A percentile compares a stretch with the other conserved stretches of the same genome.
Evolutionary conservation across 92 coral and sea anemone species (phyloP).

Genomic region (Actinernus sp.): DNA sequence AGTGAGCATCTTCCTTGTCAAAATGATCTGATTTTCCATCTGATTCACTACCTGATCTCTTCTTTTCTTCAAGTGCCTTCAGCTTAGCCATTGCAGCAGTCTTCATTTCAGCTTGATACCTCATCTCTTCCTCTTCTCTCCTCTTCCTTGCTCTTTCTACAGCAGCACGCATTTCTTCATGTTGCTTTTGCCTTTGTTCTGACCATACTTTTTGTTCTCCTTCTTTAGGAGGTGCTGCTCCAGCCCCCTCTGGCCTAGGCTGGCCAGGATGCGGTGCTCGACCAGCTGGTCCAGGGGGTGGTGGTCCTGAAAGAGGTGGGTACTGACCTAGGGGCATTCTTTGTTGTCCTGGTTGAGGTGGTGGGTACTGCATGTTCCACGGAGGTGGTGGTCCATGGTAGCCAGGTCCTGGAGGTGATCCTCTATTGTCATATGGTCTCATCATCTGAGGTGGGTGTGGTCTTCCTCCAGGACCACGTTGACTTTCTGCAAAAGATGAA

Average conservation of each 20-base stretch:
- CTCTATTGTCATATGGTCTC: constrained; percentile 61
- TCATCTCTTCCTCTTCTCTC: constrained; percentile 86
- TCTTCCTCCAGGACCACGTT: constrained; percentile 57
- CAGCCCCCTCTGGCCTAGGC: constrained; percentile 10
- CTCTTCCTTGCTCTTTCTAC: constrained; percentile 96
- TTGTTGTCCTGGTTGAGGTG: constrained; percentile 49
- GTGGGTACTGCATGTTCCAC: constrained; percentile 79
- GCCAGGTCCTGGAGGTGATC: constrained; percentile 54
- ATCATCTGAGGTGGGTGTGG: constrained; percentile 27
- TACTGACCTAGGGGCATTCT: constrained; percentile 69
- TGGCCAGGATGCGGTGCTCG: constrained; percentile 15
- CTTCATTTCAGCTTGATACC: constrained; percentile 60
- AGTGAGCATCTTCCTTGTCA: constrained; percentile 17
- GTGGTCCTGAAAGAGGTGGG: constrained; percentile 48
- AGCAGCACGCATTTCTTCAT: constrained; percentile 85
- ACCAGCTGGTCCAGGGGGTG: constrained; percentile 27
- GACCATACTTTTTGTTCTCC: constrained; percentile 70
- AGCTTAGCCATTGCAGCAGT: constrained; percentile 90
- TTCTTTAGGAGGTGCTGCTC: constrained; percentile 40
- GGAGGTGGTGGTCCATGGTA: constrained; percentile 25
- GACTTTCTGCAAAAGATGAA: constrained; percentile 48
- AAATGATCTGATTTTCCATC: constrained; percentile 16
- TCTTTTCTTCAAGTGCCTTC: constrained; percentile 68
- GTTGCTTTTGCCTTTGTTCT: constrained; percentile 69
- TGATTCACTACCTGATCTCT: constrained; percentile 10